Base-by-base conservation (phyloP, 1,140 invertebrate genomes). In the Aradophagus sp. region DNA sequence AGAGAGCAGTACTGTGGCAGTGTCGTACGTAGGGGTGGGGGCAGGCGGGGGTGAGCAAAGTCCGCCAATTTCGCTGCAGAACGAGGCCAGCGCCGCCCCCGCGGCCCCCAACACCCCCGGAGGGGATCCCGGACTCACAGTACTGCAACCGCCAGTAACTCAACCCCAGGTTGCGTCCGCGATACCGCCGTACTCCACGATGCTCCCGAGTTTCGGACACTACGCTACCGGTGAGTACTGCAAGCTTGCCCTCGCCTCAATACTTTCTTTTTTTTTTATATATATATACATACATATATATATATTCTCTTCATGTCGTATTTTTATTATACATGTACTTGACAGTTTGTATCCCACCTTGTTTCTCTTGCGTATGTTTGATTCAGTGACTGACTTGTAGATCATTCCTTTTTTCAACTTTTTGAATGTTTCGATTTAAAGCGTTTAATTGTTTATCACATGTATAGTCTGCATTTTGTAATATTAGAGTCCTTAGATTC, bases 141-240 rank as follows among this genome's bases (percentile, higher is more conserved):
- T 88, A 55, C 80, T 88, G 42, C 88, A 89, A 75, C 86, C 88
- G 45, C 87, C 86, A 71, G 87, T 84, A 78, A 87, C 80, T 52
- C 86, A 82, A 66, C 76, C 79, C 65, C 85, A 82, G 73, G 79
- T 85, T 76, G 80, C 83, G 13, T 83, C 76, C 73, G 81, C 79
- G 76, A 87, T 83, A 76, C 83, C 84, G 19, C 83, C 84, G 20
- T 87, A 89, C 79, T 89, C 90, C 32, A 87, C 90, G 56, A 90
- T 91, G 87, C 86, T 92, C 61, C 90, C 90, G 36, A 91, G 90
- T 87, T 92, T 92, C 80, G 89, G 90, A 79, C 89, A 90, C 62
- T 92, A 92, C 79, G 86, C 90, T 26, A 87, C 91, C 88, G 91
- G 91, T 91, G 87, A 88, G 88, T 89, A 80, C 20, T 36, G 39